phyloP scores from a whole-genome alignment of 2,888 invertebrate genomes.

The Chaitophorus viminalis region DNA sequence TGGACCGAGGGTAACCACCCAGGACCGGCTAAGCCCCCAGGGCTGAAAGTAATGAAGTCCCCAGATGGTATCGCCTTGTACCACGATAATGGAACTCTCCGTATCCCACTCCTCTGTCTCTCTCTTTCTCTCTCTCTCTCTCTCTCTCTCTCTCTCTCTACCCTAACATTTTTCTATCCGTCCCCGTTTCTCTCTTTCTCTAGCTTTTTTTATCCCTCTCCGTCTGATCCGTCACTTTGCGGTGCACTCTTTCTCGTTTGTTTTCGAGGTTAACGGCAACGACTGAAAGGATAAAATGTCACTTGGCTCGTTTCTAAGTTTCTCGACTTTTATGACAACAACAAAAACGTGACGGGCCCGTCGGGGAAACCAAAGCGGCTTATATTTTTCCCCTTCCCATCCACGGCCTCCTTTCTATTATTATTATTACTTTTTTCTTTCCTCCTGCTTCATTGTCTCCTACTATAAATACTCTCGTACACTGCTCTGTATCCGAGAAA shows the following conservation, averaged over 20 bases:
- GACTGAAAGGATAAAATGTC: slow-evolving; percentile 46
- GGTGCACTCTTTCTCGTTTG: slow-evolving; percentile 1
- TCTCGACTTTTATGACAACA: slow-evolving; percentile 44
- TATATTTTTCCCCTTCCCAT: neutral
- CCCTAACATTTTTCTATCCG: neutral
- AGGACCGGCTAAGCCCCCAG: slow-evolving; percentile 20
- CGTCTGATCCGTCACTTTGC: too few species aligned
- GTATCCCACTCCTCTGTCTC: too few species aligned
- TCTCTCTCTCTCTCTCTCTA: too few species aligned
- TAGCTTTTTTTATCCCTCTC: neutral
- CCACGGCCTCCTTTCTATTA: neutral
- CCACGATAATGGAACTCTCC: slow-evolving; percentile 33
- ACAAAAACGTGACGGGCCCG: slow-evolving; percentile 49
- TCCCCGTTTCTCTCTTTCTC: neutral
- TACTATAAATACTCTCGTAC: neutral
- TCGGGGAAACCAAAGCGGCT: slow-evolving; percentile 25
- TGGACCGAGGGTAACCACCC: slow-evolving; percentile 35
- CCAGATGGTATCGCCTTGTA: slow-evolving; percentile 33
- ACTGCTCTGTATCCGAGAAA: neutral
- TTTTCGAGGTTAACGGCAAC: slow-evolving; percentile 32
- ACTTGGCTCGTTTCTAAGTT: slow-evolving; percentile 27
- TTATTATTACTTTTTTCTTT: neutral
- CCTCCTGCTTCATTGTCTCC: neutral
- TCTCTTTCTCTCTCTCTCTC: neutral
- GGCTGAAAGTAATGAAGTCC: slow-evolving; percentile 56